Conservation (phyloP, 2,888 invertebrate species). For the Clunio marinus region DNA sequence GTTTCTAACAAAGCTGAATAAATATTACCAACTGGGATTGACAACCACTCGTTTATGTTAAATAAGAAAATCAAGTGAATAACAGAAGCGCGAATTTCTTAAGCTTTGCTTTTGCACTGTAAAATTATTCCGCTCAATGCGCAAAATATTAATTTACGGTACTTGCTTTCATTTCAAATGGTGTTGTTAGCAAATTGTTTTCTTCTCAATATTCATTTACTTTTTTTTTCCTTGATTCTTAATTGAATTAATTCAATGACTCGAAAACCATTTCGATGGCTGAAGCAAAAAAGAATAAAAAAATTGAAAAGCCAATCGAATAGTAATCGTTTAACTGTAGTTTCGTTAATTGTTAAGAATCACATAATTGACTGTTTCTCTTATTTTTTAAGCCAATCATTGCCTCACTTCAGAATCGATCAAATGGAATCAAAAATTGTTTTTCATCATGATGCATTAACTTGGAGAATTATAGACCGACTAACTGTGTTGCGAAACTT, state of each 20-base stretch:
- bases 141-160: slow-evolving; percentile 26
- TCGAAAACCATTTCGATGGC: neutral
- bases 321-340: slow-evolving; percentile 19
- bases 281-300: neutral
- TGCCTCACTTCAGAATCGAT: neutral
- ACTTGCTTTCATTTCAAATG: neutral
- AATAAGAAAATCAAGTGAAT: no score
- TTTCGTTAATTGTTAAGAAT: neutral
- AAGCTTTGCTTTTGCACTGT: neutral
- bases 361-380: slow-evolving; percentile 7
- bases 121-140: neutral
- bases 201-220: neutral
- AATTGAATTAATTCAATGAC: slow-evolving; percentile 3
- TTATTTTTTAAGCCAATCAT: neutral
- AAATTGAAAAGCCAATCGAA: slow-evolving; percentile 7
- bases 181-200: slow-evolving; percentile 9
- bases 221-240: neutral
- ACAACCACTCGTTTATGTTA: neutral
- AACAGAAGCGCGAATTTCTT: no score
- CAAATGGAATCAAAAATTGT: neutral
- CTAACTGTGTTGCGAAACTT: no score
- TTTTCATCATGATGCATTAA: neutral
- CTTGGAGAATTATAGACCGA: no score
- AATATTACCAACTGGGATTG: no score
- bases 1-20: neutral